Base-by-base conservation (phyloP, 2,113 vertebrate genomes). In the Odobenus rosmarus region DNA sequence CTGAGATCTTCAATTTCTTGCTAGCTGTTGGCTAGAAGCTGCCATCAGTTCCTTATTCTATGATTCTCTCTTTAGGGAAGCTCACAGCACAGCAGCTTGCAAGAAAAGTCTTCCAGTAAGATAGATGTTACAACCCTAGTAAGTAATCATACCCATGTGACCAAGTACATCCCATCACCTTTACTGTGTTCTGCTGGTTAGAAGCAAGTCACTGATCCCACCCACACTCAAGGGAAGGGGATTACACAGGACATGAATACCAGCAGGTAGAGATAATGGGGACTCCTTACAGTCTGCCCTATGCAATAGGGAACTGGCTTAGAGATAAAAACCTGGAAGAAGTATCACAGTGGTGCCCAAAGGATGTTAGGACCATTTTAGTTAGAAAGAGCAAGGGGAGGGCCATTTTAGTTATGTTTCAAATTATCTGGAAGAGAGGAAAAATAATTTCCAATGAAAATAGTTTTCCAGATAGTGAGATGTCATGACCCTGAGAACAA, bases 361-460 rank as follows among this genome's bases (percentile, higher is more conserved):
- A 86, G 14, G 28, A 39, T n/a, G 3, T 80, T n/a, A 67, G 23
- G 7, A 42, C 33, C 28, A 92, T 80, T 92, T 92, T 80, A 13
- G 21, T 77, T 88, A 64, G n/a, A n/a, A n/a, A n/a, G n/a, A n/a
- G n/a, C n/a, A n/a, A n/a, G n/a, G n/a, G n/a, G n/a, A 67, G 23
- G 7, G n/a, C 33, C 28, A 92, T 80, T 92, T 92, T 80, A 13
- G 21, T 77, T 88, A 64, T 33, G 36, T 82, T 80, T 64, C 69
- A 92, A 71, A 57, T n/a, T 28, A 95, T 12, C 59, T 88, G 42
- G n/a, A 49, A 88, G 71, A 94, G 26, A 88, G 16, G 19, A 64
- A 84, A 96, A 88, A 49, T 53, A 81, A 94, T 84, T 49, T 61
- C 31, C 51, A 53, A n/a, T 23, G 77, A 19, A 55, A 91, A 93